phyloP scores from a whole-genome alignment of 2,888 invertebrate species.

The Spodoptera exigua region DNA sequence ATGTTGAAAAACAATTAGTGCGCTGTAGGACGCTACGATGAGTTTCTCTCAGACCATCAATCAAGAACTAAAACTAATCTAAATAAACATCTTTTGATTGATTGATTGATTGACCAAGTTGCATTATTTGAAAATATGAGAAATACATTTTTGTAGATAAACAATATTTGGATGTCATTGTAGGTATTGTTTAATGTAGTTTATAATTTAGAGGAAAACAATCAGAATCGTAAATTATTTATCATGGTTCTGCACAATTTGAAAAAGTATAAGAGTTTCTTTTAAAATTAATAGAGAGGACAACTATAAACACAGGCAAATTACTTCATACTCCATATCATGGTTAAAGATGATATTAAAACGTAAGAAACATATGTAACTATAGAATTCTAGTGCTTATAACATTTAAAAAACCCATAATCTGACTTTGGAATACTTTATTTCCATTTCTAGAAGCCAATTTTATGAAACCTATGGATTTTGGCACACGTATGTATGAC shows the following conservation, averaged over 20 bases:
- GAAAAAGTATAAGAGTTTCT: too few species aligned
- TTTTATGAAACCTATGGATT: slow-evolving; percentile 37
- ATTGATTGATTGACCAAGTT: slow-evolving; percentile 30
- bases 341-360: too few species aligned
- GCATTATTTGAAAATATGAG: slow-evolving; percentile 2
- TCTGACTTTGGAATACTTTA: slow-evolving; percentile 2
- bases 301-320: too few species aligned
- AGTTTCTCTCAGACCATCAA: slow-evolving; percentile 20
- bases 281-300: too few species aligned
- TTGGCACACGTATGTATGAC: slow-evolving; percentile 36
- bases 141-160: background rate
- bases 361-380: too few species aligned
- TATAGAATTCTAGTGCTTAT: too few species aligned
- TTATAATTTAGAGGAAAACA: too few species aligned
- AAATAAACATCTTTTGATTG: slow-evolving; percentile 23
- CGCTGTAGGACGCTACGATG: background rate
- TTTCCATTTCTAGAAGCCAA: slow-evolving; percentile 17
- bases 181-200: too few species aligned
- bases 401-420: background rate
- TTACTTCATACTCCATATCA: too few species aligned
- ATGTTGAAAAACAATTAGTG: slow-evolving; percentile 9
- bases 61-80: slow-evolving; percentile 23
- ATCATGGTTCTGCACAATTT: too few species aligned
- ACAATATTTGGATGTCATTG: too few species aligned
- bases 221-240: too few species aligned